These are phyloP conservation scores for Poecilia latipinna DNA, from an alignment of 2,113 vertebrate genomes.

Conservation along the genomic window DNA sequence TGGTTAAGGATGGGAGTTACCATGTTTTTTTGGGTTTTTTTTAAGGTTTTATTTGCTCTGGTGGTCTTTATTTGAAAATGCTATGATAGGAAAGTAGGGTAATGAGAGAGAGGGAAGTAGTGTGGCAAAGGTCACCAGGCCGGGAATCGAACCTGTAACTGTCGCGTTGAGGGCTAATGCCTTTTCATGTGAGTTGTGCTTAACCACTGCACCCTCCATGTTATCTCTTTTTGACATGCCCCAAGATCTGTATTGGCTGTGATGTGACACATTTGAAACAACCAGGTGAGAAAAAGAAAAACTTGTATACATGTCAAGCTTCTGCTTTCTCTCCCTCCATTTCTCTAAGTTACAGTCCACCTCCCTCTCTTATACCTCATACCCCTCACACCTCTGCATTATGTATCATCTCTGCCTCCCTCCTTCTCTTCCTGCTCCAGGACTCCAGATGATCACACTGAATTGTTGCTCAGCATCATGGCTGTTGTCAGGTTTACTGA, in stretches of 20 bases:
- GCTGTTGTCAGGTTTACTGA: constrained; percentile 49
- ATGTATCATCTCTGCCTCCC: constrained; percentile 8
- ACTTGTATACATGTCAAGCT: constrained; percentile 8
- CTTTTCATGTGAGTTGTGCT: too few relatives aligned
- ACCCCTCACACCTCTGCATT: constrained; percentile 5
- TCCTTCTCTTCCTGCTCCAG: constrained; percentile 13
- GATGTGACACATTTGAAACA: constrained; percentile 27
- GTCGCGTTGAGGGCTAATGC: too few relatives aligned
- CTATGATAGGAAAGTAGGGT: too few relatives aligned
- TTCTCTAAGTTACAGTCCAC: constrained; percentile 5
- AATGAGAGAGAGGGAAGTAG: too few relatives aligned
- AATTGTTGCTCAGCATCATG: constrained; percentile 47
- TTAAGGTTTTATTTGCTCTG: too few relatives aligned
- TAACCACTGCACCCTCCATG: background rate
- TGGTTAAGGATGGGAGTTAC: constrained; percentile 50
- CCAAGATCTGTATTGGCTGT: constrained; percentile 18
- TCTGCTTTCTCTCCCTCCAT: constrained; percentile 8
- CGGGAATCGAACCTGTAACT: too few relatives aligned
- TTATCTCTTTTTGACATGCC: constrained; percentile 33
- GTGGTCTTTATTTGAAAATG: too few relatives aligned
- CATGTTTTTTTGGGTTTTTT: constrained; percentile 8
- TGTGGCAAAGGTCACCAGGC: too few relatives aligned
- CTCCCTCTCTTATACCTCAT: constrained; percentile 11
- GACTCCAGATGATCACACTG: constrained; percentile 48
- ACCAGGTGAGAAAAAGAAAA: constrained; percentile 17